A percentile compares a stretch with the other conserved stretches of the same genome.
Conservation (phyloP, 2,888 invertebrate species). For the Drosophila barbarae region DNA sequence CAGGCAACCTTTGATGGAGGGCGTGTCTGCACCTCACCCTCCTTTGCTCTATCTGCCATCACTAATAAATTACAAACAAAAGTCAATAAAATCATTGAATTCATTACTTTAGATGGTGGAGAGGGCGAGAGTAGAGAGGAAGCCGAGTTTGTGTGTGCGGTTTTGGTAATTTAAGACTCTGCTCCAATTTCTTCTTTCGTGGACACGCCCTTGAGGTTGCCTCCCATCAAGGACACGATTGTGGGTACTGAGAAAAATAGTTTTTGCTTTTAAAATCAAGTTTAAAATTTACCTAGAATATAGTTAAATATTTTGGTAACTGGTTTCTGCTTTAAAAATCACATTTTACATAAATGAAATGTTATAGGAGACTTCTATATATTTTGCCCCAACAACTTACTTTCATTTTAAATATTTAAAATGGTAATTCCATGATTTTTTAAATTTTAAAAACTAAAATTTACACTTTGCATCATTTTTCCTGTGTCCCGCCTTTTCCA, state of each 20-base stretch:
- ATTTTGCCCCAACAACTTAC: too few relatives aligned
- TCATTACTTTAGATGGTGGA: constrained; percentile 59
- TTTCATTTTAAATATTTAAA: not conserved
- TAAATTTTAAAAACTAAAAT: not conserved
- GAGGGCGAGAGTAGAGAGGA: constrained; percentile 2
- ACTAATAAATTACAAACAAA: constrained; percentile 68
- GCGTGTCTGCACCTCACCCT: constrained; percentile 41
- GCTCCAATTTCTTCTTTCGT: constrained; percentile 40
- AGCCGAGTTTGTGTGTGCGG: constrained; percentile 19
- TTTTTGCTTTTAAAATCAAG: not conserved
- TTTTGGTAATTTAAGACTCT: constrained; percentile 60
- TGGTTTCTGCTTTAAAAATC: not conserved
- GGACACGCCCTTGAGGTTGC: constrained; percentile 63
- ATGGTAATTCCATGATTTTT: not conserved
- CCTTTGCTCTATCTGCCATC: constrained; percentile 26
- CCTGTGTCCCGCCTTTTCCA: constrained; percentile 16
- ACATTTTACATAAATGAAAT: too few relatives aligned
- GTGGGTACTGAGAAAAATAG: constrained; percentile 4
- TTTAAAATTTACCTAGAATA: not conserved
- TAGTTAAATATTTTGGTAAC: too few relatives aligned
- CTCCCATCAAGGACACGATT: constrained; percentile 52
- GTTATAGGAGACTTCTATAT: not conserved
- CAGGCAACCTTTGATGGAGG: constrained; percentile 41
- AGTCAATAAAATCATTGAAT: constrained; percentile 70
- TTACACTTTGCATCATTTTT: too few relatives aligned